A percentile compares a stretch with the other conserved stretches of the same genome.
Evolutionary conservation across 2,113 vertebrate genomes (phyloP).

Genomic region (Picathartes gymnocephalus): DNA sequence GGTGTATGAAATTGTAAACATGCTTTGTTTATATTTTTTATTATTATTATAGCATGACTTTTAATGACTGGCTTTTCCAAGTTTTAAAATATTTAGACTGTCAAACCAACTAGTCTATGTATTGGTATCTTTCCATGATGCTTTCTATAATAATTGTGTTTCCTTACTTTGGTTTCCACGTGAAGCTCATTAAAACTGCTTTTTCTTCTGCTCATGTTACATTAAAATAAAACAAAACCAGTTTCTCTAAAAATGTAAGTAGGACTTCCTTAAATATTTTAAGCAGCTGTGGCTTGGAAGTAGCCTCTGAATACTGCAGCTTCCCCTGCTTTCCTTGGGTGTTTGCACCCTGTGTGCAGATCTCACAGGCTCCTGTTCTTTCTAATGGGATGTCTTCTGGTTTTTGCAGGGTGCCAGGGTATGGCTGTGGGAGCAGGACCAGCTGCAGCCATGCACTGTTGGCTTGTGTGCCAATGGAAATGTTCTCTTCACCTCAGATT

Average conservation of each 20-base stretch:
- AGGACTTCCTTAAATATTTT: background rate
- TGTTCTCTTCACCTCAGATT: conserved; percentile 79
- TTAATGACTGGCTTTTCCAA: background rate
- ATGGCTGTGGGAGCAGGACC: conserved; percentile 82
- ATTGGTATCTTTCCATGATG: background rate
- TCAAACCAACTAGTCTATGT: background rate
- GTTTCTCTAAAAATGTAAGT: background rate
- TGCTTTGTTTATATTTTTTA: conserved; percentile 30
- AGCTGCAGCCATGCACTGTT: conserved; percentile 82
- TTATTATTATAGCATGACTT: conserved; percentile 16
- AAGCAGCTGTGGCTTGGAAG: background rate
- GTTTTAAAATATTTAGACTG: conserved; percentile 27
- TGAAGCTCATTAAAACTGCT: background rate
- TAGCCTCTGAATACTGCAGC: background rate
- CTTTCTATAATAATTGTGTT: background rate
- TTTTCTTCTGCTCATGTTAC: background rate
- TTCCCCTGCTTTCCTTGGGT: background rate
- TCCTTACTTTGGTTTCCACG: background rate
- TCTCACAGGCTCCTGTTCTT: background rate
- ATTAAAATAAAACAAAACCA: background rate
- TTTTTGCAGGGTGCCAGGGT: conserved; percentile 80
- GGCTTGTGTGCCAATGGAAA: conserved; percentile 70
- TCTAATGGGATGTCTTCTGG: background rate
- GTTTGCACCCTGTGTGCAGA: background rate
- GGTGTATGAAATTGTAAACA: background rate